These are phyloP conservation scores for Hydraecia micacea DNA, from an alignment of 2,888 invertebrate species.

Conservation along the genomic window DNA sequence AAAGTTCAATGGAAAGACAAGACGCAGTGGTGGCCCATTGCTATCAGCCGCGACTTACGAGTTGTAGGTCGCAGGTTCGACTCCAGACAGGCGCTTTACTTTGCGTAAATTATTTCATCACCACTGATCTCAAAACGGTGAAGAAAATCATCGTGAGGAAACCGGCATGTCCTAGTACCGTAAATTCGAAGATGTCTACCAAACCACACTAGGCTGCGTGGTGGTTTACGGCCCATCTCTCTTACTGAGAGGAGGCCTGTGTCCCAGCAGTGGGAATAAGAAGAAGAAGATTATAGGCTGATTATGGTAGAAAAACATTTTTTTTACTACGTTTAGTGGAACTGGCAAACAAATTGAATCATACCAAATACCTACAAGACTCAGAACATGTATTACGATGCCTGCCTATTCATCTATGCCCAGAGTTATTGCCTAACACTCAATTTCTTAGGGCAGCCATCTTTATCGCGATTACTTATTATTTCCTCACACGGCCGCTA, in stretches of 20 bases:
- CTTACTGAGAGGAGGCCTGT: not conserved
- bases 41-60: too few relatives aligned
- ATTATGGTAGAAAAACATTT: not conserved
- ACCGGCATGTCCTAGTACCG: not conserved
- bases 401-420: conserved; percentile 38
- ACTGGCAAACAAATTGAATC: conserved; percentile 25
- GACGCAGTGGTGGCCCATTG: not conserved
- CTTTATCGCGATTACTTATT: conserved; percentile 61
- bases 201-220: not conserved
- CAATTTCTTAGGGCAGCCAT: conserved; percentile 67
- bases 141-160: not conserved
- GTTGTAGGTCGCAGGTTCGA: too few relatives aligned
- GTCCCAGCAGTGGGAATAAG: not conserved
- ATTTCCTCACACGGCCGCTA: conserved; percentile 60
- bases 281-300: not conserved
- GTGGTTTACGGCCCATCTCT: not conserved
- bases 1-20: not conserved
- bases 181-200: not conserved
- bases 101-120: too few relatives aligned
- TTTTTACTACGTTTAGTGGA: not conserved
- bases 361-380: conserved; percentile 7
- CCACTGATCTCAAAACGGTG: too few relatives aligned
- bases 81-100: too few relatives aligned
- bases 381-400: conserved; percentile 45
- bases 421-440: conserved; percentile 64